phyloP scores from a whole-genome alignment of 2,113 vertebrate species.

The Pseudopipra pipra region DNA sequence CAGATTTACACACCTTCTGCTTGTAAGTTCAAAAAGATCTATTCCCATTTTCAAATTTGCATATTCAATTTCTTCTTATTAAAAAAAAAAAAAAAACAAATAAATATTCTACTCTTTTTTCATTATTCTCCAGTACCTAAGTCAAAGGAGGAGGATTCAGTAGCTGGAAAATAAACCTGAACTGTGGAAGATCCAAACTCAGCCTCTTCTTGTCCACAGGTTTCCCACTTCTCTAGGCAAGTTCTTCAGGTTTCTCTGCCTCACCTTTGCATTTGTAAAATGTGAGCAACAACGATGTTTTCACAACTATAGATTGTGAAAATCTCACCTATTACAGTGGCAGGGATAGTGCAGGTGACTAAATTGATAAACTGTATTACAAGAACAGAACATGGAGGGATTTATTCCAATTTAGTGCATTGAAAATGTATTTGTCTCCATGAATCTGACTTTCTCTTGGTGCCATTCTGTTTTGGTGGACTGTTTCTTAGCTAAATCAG shows the following conservation, averaged over 20 bases:
- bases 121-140: background rate
- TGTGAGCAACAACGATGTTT: background rate
- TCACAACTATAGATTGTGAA: background rate
- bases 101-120: background rate
- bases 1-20: conserved; percentile 40
- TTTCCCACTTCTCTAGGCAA: background rate
- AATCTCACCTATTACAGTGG: background rate
- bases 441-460: background rate
- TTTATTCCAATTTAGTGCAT: background rate
- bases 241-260: background rate
- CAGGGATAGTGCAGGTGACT: background rate
- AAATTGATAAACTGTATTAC: background rate
- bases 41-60: background rate
- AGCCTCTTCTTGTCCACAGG: background rate
- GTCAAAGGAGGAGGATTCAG: background rate
- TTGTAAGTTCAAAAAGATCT: background rate
- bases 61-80: background rate
- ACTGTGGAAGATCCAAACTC: background rate
- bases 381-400: background rate
- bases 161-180: background rate
- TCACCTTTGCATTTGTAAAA: background rate
- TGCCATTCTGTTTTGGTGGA: background rate
- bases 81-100: background rate
- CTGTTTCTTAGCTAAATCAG: background rate
- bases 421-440: background rate